Evolutionary conservation across 1,140 invertebrate genomes (phyloP), one percentile per base, ranked within the genome.

Genomic region (Ephestia elutella): DNA sequence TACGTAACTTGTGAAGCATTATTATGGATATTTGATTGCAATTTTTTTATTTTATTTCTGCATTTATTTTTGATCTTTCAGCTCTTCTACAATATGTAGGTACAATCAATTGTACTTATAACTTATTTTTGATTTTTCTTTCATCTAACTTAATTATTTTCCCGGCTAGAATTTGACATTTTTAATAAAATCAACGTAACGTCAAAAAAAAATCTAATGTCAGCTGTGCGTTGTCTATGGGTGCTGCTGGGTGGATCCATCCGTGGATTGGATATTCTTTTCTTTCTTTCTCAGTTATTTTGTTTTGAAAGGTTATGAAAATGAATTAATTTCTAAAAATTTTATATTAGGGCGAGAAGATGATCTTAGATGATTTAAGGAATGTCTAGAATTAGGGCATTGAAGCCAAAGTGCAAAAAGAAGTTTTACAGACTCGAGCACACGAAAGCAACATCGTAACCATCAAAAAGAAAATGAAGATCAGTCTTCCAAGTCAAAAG

Each of bases 371-470:
- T 51, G 35, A 38, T 44, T 5, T 58, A 49, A 66, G 58, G 57
- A 59, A 86, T 86, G 81, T 84, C 83, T 64, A 82, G 78, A 74
- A 84, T 80, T 62, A 77, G 75, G 75, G 71, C 66, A 76, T 86
- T 58, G 80, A 78, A 66, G 62, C 66, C 53, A 80, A 73, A 73
- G 59, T 74, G 35, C 76, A 76, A 66, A 80, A 80, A 62, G 72
- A 75, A 60, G 56, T 63, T 17, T 58, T 74, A 48, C 72, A 79
- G 50, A 56, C 55, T 35, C 66, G 61, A 21, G 71, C 61, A 61
- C 73, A 76, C 44, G 70, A 61, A 25, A 60, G 56, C 18, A 70
- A 19, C 9, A 53, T 70, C 53, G 73, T 74, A 62, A 60, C 57
- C 13, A 70, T 56, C 20, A 77, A 78, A 62, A 78, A 74, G 20